These are phyloP conservation scores for Corythornis leucogaster DNA, from an alignment of 2,797 vertebrate genomes.

Conservation along the genomic window DNA sequence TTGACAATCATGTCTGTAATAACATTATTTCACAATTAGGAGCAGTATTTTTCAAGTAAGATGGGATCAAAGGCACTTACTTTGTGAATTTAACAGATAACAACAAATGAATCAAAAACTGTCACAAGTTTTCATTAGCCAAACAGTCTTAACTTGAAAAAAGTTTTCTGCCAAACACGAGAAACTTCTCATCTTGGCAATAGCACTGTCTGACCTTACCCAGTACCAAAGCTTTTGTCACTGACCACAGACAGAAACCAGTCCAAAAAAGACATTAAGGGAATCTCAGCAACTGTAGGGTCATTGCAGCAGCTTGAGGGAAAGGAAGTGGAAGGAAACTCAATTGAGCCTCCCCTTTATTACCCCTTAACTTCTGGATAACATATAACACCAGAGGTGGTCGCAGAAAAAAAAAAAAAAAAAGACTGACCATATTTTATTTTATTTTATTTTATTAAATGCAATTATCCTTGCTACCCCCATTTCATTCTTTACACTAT, in stretches of 20 bases:
- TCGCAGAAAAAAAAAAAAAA: not conserved
- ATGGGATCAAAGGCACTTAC: not conserved
- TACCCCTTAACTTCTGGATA: not conserved
- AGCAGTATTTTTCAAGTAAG: not conserved
- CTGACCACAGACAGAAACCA: not conserved
- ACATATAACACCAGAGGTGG: not conserved
- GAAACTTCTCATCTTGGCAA: not conserved
- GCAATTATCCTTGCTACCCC: not conserved
- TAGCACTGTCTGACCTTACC: not conserved
- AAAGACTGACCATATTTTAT: not conserved
- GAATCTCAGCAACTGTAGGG: not conserved
- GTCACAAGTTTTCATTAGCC: not conserved
- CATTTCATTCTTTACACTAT: not conserved
- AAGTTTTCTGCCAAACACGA: not conserved
- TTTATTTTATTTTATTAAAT: not conserved
- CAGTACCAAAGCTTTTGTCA: not conserved
- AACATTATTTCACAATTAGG: not conserved
- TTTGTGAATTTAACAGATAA: not conserved
- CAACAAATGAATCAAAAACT: not conserved
- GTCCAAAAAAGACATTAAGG: not conserved
- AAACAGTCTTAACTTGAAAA: not conserved
- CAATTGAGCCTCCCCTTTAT: not conserved
- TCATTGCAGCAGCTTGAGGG: not conserved
- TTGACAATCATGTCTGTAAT: not conserved
- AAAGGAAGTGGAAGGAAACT: not conserved